Evolutionary conservation across 2,797 vertebrate genomes (phyloP).

Genomic region (Gobio occitaniae): DNA sequence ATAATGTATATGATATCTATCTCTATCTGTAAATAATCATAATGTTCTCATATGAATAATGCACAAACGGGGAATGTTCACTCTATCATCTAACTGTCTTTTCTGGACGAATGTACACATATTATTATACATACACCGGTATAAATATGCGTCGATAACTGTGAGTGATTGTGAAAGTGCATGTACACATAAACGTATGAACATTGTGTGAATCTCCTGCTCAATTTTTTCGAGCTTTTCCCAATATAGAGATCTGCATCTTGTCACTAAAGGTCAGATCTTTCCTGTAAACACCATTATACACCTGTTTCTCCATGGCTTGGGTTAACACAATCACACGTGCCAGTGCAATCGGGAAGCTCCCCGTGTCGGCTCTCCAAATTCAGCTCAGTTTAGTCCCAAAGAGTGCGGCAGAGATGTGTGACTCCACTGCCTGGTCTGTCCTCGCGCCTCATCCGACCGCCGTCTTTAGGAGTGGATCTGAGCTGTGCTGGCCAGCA

Average conservation of each 20-base stretch:
- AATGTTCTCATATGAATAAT: slow-evolving; percentile 41
- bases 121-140: slow-evolving; percentile 45
- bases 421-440: slow-evolving; percentile 38
- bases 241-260: slow-evolving; percentile 52
- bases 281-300: slow-evolving; percentile 69
- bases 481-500: slow-evolving; percentile 91
- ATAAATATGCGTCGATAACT: slow-evolving; percentile 47
- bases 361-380: slow-evolving; percentile 23
- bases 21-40: slow-evolving; percentile 54
- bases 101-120: slow-evolving; percentile 42
- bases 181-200: slow-evolving; percentile 46
- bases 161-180: slow-evolving; percentile 53
- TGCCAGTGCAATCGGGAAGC: slow-evolving; percentile 31
- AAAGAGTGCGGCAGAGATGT: slow-evolving; percentile 41
- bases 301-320: slow-evolving; percentile 40
- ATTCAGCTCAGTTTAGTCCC: slow-evolving; percentile 48
- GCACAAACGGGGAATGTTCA: slow-evolving; percentile 27
- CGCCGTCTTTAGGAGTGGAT: slow-evolving; percentile 83
- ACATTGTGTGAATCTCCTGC: slow-evolving; percentile 74
- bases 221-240: slow-evolving; percentile 65
- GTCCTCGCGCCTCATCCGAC: not conserved
- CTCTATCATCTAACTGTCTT: slow-evolving; percentile 25
- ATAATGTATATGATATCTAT: slow-evolving; percentile 55
- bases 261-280: slow-evolving; percentile 50
- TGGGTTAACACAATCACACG: slow-evolving; percentile 54